Base-by-base conservation (phyloP, 64 coral and sea anemone genomes). In the Porites australiensis region DNA sequence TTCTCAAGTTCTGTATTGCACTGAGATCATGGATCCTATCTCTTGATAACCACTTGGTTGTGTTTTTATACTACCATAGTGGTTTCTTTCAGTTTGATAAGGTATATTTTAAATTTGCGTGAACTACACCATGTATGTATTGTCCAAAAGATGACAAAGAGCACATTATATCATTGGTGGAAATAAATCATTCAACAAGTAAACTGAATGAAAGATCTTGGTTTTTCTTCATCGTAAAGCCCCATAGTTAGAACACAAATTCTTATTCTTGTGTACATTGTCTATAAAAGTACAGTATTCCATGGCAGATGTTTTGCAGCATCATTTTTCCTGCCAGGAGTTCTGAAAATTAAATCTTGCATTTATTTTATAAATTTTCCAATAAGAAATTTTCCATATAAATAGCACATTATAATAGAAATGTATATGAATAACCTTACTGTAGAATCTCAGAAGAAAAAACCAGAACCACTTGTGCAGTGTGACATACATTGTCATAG, bases 131-230 rank as follows among this genome's bases (percentile, higher is more conserved):
- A 13, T 50, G 3, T 8, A 66, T 66, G 63, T 19, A 50, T 74
- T 74, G 43, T 74, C 21, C 23, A 5, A 8, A 8, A 13, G 71
- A 46, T 12, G 5, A 46, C 15, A 47, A 13, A 47, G 43, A 46
- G 71, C 22, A 83, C 44, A 83, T 22, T 63, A 43, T 21, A 10
- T 51, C 44, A 67, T 12, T 21, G 4, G 22, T 50, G 19, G 80
- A 20, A 45, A 67, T 50, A 44, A 79, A 57, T 79, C 51, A 81
- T 81, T 81, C 63, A 55, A 45, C n/a, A 43, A 69, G 63, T 45
- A 69, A n/a, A 50, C 69, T 68, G 37, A 51, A 23, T 68, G 63
- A 68, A 84, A 84, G 67, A 67, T 51, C 46, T 19, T 50, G 0
- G 46, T 18, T 16, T 47, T n/a, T 84, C 16, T 50, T 16, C 81